Percentiles rank a stretch among this genome's conserved stretches.
Conservation (phyloP, 2,888 invertebrate genomes). For the Pachydiplax longipennis region DNA sequence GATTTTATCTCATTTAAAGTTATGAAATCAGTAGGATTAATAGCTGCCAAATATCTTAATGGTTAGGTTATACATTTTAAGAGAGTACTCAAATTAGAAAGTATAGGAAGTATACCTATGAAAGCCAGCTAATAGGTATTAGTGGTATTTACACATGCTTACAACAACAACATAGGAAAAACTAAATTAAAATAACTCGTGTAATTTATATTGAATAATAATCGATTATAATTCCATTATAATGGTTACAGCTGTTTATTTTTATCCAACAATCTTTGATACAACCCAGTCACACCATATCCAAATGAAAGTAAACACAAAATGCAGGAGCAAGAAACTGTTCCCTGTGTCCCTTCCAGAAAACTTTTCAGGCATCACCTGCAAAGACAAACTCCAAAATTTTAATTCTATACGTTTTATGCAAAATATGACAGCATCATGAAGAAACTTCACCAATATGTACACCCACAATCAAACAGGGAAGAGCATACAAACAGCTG, state of each 20-base stretch:
- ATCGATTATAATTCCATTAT: neutral
- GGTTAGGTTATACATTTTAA: too few species aligned
- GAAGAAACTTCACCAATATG: neutral
- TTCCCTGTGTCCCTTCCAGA: neutral
- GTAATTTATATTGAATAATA: neutral
- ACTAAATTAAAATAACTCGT: too few species aligned
- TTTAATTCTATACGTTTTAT: neutral
- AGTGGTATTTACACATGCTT: too few species aligned
- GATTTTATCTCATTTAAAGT: too few species aligned
- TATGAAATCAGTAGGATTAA: too few species aligned
- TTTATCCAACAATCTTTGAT: neutral
- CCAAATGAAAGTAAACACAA: neutral
- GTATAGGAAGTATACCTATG: too few species aligned
- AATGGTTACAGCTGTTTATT: neutral
- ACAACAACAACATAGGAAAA: too few species aligned
- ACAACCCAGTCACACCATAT: constrained; percentile 7
- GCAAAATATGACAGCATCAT: constrained; percentile 9
- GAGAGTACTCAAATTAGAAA: too few species aligned
- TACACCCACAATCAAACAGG: neutral
- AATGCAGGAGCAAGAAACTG: neutral
- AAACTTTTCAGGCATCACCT: neutral
- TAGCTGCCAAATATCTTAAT: too few species aligned
- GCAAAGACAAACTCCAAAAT: neutral
- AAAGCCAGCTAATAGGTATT: too few species aligned
- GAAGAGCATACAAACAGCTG: neutral